phyloP scores from a whole-genome alignment of 1,140 invertebrate species.

The Neodiprion pinetum region DNA sequence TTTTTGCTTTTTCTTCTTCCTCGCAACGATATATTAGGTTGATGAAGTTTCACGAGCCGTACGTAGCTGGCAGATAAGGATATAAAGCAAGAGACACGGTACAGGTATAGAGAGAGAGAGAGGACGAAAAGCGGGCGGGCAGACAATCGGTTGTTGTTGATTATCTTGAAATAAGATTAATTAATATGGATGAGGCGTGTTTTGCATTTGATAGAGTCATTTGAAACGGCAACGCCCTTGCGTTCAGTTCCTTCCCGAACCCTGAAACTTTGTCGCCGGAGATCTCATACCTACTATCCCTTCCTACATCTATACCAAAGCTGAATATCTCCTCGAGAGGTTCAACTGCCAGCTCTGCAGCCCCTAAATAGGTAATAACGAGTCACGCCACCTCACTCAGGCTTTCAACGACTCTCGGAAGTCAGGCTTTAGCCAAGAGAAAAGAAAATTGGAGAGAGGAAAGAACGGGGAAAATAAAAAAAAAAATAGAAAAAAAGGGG shows the following conservation, averaged over 20 bases:
- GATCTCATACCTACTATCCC: background rate
- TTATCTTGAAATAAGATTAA: background rate
- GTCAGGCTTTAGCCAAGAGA: background rate
- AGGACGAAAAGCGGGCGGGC: background rate
- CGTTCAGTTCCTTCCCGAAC: background rate
- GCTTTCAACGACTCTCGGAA: slow-evolving; percentile 5
- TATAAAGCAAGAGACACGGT: too few relatives aligned
- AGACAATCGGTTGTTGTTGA: background rate
- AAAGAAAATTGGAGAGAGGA: slow-evolving; percentile 26
- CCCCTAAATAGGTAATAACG: slow-evolving; percentile 3
- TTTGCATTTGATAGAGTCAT: slow-evolving; percentile 5
- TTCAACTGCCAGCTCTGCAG: background rate
- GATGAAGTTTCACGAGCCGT: too few relatives aligned
- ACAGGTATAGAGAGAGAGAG: too few relatives aligned
- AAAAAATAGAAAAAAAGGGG: slow-evolving; percentile 23
- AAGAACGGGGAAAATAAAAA: slow-evolving; percentile 25
- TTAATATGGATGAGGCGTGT: slow-evolving; percentile 5
- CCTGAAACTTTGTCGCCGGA: background rate
- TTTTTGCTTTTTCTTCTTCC: too few relatives aligned
- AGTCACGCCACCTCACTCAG: slow-evolving; percentile 2
- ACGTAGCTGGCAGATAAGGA: too few relatives aligned
- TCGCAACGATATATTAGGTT: too few relatives aligned
- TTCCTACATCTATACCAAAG: too few relatives aligned
- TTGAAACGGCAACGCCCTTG: background rate
- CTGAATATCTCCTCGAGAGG: background rate